Conservation (phyloP, 2,113 vertebrate genomes). For the Rhynchomys soricoides region DNA sequence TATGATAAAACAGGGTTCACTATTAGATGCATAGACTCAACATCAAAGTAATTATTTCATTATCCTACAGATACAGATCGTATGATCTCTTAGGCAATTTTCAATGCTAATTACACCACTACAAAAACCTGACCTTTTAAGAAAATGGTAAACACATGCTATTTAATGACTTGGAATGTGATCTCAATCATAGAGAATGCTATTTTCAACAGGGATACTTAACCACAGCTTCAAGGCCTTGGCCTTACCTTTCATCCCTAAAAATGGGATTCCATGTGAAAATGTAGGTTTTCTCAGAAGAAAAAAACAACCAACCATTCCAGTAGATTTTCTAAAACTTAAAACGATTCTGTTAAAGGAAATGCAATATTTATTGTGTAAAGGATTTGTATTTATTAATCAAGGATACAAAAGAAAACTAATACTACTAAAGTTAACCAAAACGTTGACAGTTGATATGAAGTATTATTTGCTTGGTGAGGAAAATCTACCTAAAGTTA, state of each 20-base stretch:
- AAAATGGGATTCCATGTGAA: conserved; percentile 15
- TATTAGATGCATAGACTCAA: conserved; percentile 9
- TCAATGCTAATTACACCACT: background rate
- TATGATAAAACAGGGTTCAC: background rate
- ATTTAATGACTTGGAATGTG: conserved; percentile 28
- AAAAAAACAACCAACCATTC: conserved; percentile 35
- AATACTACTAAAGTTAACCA: conserved; percentile 46
- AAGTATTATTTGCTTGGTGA: conserved; percentile 41
- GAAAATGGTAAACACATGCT: conserved; percentile 36
- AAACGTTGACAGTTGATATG: conserved; percentile 33
- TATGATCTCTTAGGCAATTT: background rate
- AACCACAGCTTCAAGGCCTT: background rate
- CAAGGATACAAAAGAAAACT: conserved; percentile 57
- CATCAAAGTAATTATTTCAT: conserved; percentile 34
- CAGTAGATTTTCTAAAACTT: conserved; percentile 26
- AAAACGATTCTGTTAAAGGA: conserved; percentile 49
- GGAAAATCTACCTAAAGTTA: conserved; percentile 62
- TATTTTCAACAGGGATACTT: background rate
- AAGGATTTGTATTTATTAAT: conserved; percentile 57
- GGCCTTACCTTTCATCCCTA: conserved; percentile 14
- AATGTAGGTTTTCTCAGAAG: conserved; percentile 29
- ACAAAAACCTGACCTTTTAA: conserved; percentile 29
- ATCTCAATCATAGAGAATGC: conserved; percentile 27
- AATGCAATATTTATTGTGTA: conserved; percentile 55
- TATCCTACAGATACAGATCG: background rate